These are phyloP conservation scores for Sinocyclocheilus maitianheensis DNA, from an alignment of 2,113 vertebrate genomes.

Conservation along the genomic window DNA sequence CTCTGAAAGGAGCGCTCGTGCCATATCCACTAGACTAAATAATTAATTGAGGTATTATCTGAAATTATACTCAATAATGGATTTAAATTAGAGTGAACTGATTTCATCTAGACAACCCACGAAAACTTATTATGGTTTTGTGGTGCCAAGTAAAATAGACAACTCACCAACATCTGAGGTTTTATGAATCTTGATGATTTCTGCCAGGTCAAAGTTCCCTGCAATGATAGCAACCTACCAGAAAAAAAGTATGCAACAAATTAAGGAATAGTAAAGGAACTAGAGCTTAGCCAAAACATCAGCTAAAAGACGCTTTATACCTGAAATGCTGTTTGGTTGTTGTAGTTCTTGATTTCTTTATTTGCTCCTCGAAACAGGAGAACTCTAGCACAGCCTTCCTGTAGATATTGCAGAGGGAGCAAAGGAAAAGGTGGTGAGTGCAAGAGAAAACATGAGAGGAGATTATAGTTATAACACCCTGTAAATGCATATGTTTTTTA, in stretches of 20 bases:
- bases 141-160: neutral
- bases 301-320: slow-evolving; percentile 54
- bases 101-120: neutral
- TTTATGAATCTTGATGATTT: slow-evolving; percentile 97
- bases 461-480: neutral
- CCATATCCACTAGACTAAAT: neutral
- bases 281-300: neutral
- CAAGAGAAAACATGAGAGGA: slow-evolving; percentile 11
- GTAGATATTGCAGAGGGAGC: slow-evolving; percentile 4
- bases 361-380: slow-evolving; percentile 94
- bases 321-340: slow-evolving; percentile 98
- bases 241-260: neutral
- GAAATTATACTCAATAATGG: neutral
- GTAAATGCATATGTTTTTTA: neutral
- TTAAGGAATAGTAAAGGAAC: too few relatives aligned
- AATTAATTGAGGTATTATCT: neutral
- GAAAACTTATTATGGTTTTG: neutral
- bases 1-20: neutral
- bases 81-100: neutral
- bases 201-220: slow-evolving; percentile 94
- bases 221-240: slow-evolving; percentile 93
- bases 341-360: slow-evolving; percentile 97
- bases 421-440: slow-evolving; percentile 16
- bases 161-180: slow-evolving; percentile 92
- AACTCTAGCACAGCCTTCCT: slow-evolving; percentile 96